phyloP scores from a whole-genome alignment of 2,888 invertebrate genomes.

The Aelia acuminata region DNA sequence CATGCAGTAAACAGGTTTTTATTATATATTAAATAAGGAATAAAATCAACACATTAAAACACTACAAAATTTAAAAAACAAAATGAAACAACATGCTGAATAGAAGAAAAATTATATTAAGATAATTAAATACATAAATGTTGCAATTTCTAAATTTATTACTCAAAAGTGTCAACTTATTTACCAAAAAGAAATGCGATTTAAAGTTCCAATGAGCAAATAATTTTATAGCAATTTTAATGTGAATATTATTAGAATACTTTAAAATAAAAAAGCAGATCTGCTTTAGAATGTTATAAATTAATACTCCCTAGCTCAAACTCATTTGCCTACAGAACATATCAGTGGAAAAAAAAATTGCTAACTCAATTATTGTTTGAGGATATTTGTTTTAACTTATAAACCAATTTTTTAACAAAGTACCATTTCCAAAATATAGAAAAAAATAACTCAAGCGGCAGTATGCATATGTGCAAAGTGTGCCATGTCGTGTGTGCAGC shows the following conservation, averaged over 20 bases:
- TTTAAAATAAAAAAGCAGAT: neutral
- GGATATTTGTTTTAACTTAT: neutral
- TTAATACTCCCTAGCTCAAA: neutral
- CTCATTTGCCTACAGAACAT: neutral
- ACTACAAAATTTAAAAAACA: neutral
- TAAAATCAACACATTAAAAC: conserved; percentile 16
- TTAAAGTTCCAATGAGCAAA: neutral
- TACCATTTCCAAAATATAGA: conserved; percentile 17
- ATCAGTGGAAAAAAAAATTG: neutral
- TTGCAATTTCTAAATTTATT: neutral
- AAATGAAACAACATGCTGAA: neutral
- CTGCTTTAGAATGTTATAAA: neutral
- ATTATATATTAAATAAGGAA: conserved; percentile 7
- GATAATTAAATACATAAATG: neutral
- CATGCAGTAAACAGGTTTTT: conserved; percentile 54
- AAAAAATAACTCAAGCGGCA: conserved; percentile 67
- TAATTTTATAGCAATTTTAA: neutral
- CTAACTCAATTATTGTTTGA: neutral
- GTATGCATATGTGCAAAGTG: conserved; percentile 52
- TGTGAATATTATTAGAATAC: neutral
- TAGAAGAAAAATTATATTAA: neutral
- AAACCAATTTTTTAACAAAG: neutral
- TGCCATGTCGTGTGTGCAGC: conserved; percentile 47
- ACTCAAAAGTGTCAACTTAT: neutral
- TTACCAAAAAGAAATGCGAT: neutral